Evolutionary conservation across 2,888 invertebrate species (phyloP).

Genomic region (Ichneumoninae sp.): DNA sequence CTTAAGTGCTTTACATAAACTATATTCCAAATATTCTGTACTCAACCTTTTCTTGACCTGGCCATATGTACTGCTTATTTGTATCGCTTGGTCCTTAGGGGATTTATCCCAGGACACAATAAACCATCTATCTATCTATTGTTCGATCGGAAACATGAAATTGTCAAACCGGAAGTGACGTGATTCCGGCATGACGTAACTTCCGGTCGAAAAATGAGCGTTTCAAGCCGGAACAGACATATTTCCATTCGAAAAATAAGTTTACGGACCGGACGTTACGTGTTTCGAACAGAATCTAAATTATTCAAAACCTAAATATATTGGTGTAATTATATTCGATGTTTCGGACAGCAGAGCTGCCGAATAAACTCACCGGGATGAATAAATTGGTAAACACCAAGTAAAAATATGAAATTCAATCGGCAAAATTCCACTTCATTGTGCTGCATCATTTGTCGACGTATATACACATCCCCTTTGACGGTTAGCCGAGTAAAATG

Average conservation of each 20-base stretch:
- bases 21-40: too few species aligned
- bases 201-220: too few species aligned
- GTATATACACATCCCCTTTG: slow-evolving; percentile 29
- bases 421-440: neutral
- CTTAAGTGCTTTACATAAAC: too few species aligned
- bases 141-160: too few species aligned
- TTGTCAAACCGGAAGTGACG: too few species aligned
- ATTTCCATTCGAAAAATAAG: neutral
- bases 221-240: neutral
- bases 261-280: neutral
- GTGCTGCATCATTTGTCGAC: neutral
- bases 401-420: slow-evolving; percentile 32
- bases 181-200: too few species aligned
- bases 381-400: neutral
- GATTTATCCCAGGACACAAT: too few species aligned
- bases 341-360: neutral
- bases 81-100: too few species aligned
- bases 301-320: neutral
- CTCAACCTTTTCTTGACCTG: too few species aligned
- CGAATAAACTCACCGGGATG: neutral
- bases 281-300: neutral
- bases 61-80: too few species aligned
- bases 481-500: slow-evolving; percentile 26
- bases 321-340: slow-evolving; percentile 8
- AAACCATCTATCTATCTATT: too few species aligned